A percentile compares a stretch with the other conserved stretches of the same genome.
Conservation (phyloP, 2,797 vertebrate species). For the Craterocephalus amniculus region DNA sequence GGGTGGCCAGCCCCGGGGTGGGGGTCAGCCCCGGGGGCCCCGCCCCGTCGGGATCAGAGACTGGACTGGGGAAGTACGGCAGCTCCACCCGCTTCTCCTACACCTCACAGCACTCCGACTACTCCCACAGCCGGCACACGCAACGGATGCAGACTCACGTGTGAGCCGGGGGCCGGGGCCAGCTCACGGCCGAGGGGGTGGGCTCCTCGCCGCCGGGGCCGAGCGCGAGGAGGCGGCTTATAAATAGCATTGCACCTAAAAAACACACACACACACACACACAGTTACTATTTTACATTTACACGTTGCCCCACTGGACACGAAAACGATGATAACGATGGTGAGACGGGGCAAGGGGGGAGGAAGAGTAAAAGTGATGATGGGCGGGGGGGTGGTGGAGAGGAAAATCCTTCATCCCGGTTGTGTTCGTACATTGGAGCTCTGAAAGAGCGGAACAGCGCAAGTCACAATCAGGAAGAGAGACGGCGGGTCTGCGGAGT, state of each 20-base stretch:
- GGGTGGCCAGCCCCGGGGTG: constrained; percentile 75
- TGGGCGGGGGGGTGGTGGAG: too few species aligned
- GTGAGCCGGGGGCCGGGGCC: constrained; percentile 74
- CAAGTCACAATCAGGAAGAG: constrained; percentile 81
- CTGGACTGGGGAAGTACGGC: constrained; percentile 90
- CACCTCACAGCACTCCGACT: constrained; percentile 96
- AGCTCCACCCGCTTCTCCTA: constrained; percentile 93
- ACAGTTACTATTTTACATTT: constrained; percentile 44
- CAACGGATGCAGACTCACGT: constrained; percentile 98
- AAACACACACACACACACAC: constrained; percentile 43
- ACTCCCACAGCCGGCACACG: constrained; percentile 92
- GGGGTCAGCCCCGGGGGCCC: constrained; percentile 76
- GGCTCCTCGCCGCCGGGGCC: constrained; percentile 60
- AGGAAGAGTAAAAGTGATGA: too few species aligned
- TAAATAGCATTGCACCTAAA: constrained; percentile 65
- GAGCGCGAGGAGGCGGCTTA: constrained; percentile 66
- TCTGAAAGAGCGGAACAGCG: constrained; percentile 78
- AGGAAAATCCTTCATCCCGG: constrained; percentile 69
- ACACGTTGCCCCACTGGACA: constrained; percentile 52
- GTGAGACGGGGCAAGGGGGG: constrained; percentile 54
- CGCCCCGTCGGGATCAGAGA: constrained; percentile 76
- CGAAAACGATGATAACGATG: constrained; percentile 52
- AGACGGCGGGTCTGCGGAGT: constrained; percentile 63
- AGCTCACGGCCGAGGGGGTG: too few species aligned
- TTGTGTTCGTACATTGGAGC: constrained; percentile 69